Evolutionary conservation across 2,113 vertebrate species (phyloP).

Genomic region (Rallus limicola): DNA sequence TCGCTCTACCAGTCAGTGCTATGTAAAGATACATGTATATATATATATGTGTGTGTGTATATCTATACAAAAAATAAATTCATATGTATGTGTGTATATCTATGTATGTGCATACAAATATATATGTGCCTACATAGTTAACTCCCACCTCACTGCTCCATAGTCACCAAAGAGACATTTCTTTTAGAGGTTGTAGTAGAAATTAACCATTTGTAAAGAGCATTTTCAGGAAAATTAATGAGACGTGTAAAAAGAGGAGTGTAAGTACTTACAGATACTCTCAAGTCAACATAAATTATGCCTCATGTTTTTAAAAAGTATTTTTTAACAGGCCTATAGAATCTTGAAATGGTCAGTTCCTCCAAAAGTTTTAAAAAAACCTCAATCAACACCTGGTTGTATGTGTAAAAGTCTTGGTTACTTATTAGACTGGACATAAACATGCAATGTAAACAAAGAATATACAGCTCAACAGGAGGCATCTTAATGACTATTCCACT

Average conservation of each 20-base stretch:
- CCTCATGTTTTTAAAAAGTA: not conserved
- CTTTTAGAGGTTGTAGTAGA: not conserved
- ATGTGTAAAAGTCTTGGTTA: not conserved
- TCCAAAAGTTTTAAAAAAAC: not conserved
- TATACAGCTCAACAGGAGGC: not conserved
- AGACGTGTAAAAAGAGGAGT: not conserved
- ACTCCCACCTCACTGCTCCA: not conserved
- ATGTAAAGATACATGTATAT: not conserved
- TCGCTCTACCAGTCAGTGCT: not conserved
- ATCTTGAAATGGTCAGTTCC: not conserved
- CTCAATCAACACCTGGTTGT: too few species aligned
- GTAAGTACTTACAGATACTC: not conserved
- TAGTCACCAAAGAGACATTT: not conserved
- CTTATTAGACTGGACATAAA: not conserved
- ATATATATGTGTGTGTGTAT: accelerated
- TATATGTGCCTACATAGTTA: not conserved
- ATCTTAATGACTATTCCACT: not conserved
- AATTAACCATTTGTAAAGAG: not conserved
- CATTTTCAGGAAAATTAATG: not conserved
- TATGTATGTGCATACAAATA: too few species aligned
- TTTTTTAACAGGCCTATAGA: not conserved
- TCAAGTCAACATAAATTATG: not conserved
- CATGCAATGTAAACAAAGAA: not conserved
- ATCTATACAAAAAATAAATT: too few species aligned
- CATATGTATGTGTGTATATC: not conserved